Evolutionary conservation across 2,797 vertebrate species (phyloP).

Genomic region (Lycodopsis pacificus): DNA sequence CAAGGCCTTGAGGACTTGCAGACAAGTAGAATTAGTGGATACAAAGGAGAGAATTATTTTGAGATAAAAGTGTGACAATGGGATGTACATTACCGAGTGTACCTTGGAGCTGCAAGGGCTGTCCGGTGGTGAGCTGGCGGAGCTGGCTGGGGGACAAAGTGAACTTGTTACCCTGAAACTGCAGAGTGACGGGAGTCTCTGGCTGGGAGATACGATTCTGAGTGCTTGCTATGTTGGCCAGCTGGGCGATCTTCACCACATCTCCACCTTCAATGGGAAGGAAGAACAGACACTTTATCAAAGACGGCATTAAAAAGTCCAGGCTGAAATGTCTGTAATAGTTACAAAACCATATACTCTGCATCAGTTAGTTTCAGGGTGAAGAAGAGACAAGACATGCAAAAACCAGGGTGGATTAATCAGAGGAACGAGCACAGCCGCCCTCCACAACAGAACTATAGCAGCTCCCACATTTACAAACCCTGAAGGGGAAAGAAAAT

Average conservation of each 20-base stretch:
- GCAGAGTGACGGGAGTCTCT: constrained; percentile 95
- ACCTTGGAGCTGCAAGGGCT: constrained; percentile 98
- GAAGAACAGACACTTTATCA: constrained; percentile 28
- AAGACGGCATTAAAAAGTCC: not conserved
- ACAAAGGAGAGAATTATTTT: constrained; percentile 12
- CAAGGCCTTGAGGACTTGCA: not conserved
- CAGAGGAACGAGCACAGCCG: constrained; percentile 62
- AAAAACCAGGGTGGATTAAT: constrained; percentile 87
- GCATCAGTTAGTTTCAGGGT: constrained; percentile 84
- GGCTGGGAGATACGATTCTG: constrained; percentile 91
- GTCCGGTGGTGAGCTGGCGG: constrained; percentile 96
- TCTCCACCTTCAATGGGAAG: constrained; percentile 87
- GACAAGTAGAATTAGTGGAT: not conserved
- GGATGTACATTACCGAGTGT: constrained; percentile 81
- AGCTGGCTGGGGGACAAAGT: constrained; percentile 97
- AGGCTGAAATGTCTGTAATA: not conserved
- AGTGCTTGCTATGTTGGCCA: constrained; percentile 88
- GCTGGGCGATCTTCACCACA: constrained; percentile 91
- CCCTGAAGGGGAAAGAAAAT: constrained; percentile 62
- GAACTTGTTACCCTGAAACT: constrained; percentile 99
- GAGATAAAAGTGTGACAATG: constrained; percentile 46
- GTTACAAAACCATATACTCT: constrained; percentile 14
- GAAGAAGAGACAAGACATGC: constrained; percentile 85
- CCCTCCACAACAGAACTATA: constrained; percentile 68
- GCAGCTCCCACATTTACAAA: constrained; percentile 59